These are phyloP conservation scores for Sapajus apella DNA, from an alignment of 2,113 vertebrate genomes.

Conservation along the genomic window DNA sequence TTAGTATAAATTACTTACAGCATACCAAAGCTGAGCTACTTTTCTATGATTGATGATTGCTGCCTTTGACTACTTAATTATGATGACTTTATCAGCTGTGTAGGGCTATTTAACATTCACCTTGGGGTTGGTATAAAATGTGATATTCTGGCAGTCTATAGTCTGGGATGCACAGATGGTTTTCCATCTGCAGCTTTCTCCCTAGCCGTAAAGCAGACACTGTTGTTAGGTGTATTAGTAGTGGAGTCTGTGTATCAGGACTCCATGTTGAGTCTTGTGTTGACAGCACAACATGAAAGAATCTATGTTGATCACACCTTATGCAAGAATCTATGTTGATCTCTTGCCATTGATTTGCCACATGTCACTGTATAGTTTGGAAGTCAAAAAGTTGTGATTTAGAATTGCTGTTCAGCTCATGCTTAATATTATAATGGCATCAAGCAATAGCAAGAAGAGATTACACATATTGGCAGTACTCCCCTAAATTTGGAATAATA, in stretches of 20 bases:
- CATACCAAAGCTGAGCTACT: neutral
- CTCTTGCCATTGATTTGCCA: neutral
- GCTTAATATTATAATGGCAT: neutral
- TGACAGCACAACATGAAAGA: accelerated
- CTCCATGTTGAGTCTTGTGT: neutral
- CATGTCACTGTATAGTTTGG: neutral
- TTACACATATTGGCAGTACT: neutral
- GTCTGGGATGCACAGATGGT: neutral
- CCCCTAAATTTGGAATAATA: neutral
- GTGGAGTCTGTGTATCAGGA: accelerated
- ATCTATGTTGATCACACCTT: neutral
- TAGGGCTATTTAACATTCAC: neutral
- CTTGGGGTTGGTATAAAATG: neutral
- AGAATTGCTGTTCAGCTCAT: neutral
- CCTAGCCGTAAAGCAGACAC: neutral
- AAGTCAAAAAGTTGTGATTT: neutral
- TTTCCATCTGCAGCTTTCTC: neutral
- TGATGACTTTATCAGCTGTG: neutral
- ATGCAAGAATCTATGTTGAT: neutral
- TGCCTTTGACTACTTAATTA: neutral
- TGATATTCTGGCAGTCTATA: neutral
- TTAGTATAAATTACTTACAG: neutral
- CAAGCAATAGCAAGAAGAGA: neutral
- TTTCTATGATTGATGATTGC: neutral
- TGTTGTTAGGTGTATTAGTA: neutral